phyloP scores from a whole-genome alignment of 2,797 vertebrate species.

The Lagorchestes hirsutus region DNA sequence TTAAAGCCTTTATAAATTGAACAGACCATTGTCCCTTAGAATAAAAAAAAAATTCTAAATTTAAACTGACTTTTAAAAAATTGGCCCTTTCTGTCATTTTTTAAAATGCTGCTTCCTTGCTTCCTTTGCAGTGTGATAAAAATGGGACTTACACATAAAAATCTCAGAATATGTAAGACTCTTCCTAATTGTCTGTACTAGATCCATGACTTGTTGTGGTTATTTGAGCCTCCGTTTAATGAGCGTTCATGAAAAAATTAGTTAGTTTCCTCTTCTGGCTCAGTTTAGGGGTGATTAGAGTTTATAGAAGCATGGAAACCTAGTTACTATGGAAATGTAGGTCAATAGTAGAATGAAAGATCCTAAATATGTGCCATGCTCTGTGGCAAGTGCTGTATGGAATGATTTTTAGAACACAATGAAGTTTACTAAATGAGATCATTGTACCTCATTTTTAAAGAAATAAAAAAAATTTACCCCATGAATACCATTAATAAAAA shows the following conservation, averaged over 20 bases:
- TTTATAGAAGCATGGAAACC: slow-evolving; percentile 10
- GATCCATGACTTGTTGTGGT: slow-evolving; percentile 37
- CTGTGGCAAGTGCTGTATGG: neutral
- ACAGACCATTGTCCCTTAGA: neutral
- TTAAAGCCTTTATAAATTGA: neutral
- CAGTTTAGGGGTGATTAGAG: neutral
- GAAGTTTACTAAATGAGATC: slow-evolving; percentile 26
- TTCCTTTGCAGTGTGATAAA: slow-evolving; percentile 21
- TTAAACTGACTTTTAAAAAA: slow-evolving; percentile 57
- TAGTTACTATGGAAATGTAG: slow-evolving; percentile 40
- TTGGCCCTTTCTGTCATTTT: slow-evolving; percentile 53
- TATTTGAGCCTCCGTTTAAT: slow-evolving; percentile 55
- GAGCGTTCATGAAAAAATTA: slow-evolving; percentile 42
- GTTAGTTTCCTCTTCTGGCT: neutral
- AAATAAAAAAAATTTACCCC: slow-evolving; percentile 37
- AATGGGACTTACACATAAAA: slow-evolving; percentile 38
- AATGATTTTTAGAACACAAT: slow-evolving; percentile 51
- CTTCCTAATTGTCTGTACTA: slow-evolving; percentile 49
- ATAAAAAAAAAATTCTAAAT: slow-evolving; percentile 31
- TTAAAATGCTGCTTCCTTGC: slow-evolving; percentile 29
- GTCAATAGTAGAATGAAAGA: slow-evolving; percentile 51
- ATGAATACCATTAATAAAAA: slow-evolving; percentile 28
- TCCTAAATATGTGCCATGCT: neutral
- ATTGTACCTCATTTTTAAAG: slow-evolving; percentile 47
- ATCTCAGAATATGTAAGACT: slow-evolving; percentile 39